phyloP scores from a whole-genome alignment of 2,113 vertebrate species.

The Clarias gariepinus region DNA sequence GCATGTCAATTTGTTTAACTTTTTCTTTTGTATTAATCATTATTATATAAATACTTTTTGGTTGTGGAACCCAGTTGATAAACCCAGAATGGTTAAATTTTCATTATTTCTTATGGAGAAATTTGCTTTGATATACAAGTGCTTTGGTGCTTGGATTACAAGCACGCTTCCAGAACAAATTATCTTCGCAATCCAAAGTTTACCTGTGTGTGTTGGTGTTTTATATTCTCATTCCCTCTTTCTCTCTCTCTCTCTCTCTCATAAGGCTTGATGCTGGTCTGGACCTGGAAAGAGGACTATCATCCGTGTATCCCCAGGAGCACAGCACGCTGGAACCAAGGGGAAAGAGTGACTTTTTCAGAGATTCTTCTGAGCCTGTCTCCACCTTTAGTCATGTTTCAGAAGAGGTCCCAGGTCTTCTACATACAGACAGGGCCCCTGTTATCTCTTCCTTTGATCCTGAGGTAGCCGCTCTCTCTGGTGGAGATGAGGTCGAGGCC shows the following conservation, averaged over 20 bases:
- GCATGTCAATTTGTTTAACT: too few relatives aligned
- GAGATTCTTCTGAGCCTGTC: slow-evolving; percentile 78
- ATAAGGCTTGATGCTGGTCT: slow-evolving; percentile 68
- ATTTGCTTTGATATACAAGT: too few relatives aligned
- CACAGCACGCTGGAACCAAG: slow-evolving; percentile 80
- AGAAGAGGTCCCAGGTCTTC: slow-evolving; percentile 75
- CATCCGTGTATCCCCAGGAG: slow-evolving; percentile 80
- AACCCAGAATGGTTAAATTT: too few relatives aligned
- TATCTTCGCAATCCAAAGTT: too few relatives aligned
- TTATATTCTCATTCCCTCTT: neutral
- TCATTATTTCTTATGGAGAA: too few relatives aligned
- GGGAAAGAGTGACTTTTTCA: slow-evolving; percentile 82
- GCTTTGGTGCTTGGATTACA: too few relatives aligned
- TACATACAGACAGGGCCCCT: slow-evolving; percentile 69
- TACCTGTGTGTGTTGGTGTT: too few relatives aligned
- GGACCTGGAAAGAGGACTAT: slow-evolving; percentile 72
- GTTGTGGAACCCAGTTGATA: too few relatives aligned
- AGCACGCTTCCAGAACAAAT: too few relatives aligned
- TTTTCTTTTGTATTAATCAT: too few relatives aligned
- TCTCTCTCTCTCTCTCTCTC: neutral
- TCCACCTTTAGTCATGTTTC: slow-evolving; percentile 78
- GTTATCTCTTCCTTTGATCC: slow-evolving; percentile 74
- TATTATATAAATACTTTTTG: too few relatives aligned
- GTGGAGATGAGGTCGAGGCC: slow-evolving; percentile 78
- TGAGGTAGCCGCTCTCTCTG: slow-evolving; percentile 72